A percentile compares a stretch with the other conserved stretches of the same genome.
These are phyloP conservation scores for Sardina pilchardus DNA, from an alignment of 2,113 vertebrate genomes.

Conservation along the genomic window DNA sequence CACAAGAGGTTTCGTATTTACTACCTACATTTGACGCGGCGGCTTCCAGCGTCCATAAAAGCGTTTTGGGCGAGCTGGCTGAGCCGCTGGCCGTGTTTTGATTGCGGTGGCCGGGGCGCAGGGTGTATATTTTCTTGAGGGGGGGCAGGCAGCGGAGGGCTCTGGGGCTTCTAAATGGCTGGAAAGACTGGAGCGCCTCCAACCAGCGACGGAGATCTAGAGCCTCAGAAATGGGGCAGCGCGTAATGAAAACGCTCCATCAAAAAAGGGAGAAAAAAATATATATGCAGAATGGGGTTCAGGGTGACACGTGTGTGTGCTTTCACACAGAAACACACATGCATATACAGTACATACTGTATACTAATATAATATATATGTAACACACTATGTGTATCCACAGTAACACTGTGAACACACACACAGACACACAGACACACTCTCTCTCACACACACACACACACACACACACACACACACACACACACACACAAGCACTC, in stretches of 20 bases:
- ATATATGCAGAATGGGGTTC: not conserved
- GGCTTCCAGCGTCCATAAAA: conserved; percentile 60
- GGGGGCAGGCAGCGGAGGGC: conserved; percentile 20
- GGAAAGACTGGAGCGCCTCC: conserved; percentile 54
- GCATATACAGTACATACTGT: not conserved
- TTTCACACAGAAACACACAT: not conserved
- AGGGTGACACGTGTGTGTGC: not conserved
- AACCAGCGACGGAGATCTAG: conserved; percentile 40
- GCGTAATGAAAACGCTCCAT: conserved; percentile 53
- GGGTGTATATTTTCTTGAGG: conserved; percentile 49
- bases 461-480: not conserved
- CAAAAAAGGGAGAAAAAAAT: conserved; percentile 23
- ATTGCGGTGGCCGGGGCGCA: conserved; percentile 61
- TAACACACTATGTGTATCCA: not conserved
- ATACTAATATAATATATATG: not conserved
- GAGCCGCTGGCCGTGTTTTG: conserved; percentile 57
- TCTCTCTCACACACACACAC: too few relatives aligned
- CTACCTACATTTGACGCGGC: conserved; percentile 37
- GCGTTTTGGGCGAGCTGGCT: conserved; percentile 49
- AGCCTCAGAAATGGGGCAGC: conserved; percentile 47
- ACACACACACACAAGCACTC: not conserved
- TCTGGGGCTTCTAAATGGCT: conserved; percentile 39
- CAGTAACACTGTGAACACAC: not conserved
- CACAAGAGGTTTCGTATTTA: conserved; percentile 49
- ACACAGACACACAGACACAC: not conserved